These are phyloP conservation scores for Oxytorus armatus DNA, from an alignment of 2,888 invertebrate species.

Conservation along the genomic window DNA sequence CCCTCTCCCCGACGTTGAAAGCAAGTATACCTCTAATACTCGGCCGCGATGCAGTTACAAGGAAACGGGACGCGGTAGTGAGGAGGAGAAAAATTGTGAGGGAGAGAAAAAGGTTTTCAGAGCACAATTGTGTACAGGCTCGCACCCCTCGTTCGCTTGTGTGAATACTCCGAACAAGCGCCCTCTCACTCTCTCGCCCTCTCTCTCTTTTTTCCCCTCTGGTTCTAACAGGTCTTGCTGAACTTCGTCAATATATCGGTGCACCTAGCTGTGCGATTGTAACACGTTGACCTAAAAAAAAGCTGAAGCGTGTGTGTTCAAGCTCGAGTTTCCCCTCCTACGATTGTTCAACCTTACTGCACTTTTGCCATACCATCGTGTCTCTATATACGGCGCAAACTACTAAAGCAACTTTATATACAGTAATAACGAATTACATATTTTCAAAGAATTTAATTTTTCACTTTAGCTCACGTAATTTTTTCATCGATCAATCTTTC, in stretches of 20 bases:
- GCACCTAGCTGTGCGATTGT: constrained; percentile 17
- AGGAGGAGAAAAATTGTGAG: constrained; percentile 14
- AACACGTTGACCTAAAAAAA: constrained; percentile 59
- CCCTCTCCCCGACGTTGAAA: constrained; percentile 43
- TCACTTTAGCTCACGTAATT: neutral
- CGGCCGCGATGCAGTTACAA: constrained; percentile 40
- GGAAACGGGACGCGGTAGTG: constrained; percentile 26
- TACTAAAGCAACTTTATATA: constrained; percentile 4
- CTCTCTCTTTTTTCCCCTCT: neutral
- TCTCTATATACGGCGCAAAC: neutral
- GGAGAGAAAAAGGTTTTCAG: constrained; percentile 30
- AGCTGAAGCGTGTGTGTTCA: neutral
- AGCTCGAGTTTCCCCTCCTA: constrained; percentile 12
- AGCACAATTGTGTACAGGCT: constrained; percentile 45
- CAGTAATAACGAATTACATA: constrained; percentile 17
- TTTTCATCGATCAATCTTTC: constrained; percentile 34
- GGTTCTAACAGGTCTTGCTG: neutral
- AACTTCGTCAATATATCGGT: constrained; percentile 48
- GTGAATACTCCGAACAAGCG: neutral
- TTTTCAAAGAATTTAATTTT: constrained; percentile 21
- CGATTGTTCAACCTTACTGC: neutral
- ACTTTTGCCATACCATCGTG: constrained; percentile 13
- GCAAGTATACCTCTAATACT: constrained; percentile 25
- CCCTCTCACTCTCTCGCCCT: constrained; percentile 13
- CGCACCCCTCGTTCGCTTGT: constrained; percentile 4